Evolutionary conservation across 2,797 vertebrate species (phyloP).

Genomic region (Alca torda): DNA sequence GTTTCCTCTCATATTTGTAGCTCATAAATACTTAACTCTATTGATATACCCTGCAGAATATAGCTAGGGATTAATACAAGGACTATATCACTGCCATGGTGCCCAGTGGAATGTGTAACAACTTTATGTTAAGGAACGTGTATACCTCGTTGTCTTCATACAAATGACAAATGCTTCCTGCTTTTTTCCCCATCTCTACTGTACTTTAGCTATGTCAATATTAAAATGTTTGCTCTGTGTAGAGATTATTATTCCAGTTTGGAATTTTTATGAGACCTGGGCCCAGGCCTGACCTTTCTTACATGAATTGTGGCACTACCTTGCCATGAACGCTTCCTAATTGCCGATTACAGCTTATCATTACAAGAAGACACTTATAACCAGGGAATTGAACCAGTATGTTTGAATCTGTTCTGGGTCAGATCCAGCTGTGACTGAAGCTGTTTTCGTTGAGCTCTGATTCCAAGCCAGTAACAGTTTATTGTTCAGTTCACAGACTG

Average conservation of each 20-base stretch:
- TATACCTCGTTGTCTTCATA: conserved; percentile 20
- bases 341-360: conserved; percentile 32
- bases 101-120: conserved; percentile 13
- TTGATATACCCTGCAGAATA: not conserved
- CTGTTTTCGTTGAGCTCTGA: conserved; percentile 19
- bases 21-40: conserved; percentile 24
- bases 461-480: conserved; percentile 19
- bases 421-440: conserved; percentile 37
- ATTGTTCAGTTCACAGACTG: not conserved
- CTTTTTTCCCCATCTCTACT: not conserved
- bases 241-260: conserved; percentile 49
- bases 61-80: conserved; percentile 34
- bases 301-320: conserved; percentile 24
- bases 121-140: conserved; percentile 21
- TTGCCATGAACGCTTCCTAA: conserved; percentile 12
- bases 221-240: conserved; percentile 56
- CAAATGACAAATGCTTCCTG: conserved; percentile 56
- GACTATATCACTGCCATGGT: not conserved
- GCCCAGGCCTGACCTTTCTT: conserved; percentile 19
- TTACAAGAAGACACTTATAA: conserved; percentile 53
- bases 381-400: conserved; percentile 39
- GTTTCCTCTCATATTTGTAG: conserved; percentile 21
- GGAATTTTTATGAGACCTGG: conserved; percentile 43
- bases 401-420: conserved; percentile 52
- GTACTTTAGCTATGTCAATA: conserved; percentile 47